Base-by-base conservation (phyloP, 2,888 invertebrate genomes). In the Hydrotaea cyrtoneurina region DNA sequence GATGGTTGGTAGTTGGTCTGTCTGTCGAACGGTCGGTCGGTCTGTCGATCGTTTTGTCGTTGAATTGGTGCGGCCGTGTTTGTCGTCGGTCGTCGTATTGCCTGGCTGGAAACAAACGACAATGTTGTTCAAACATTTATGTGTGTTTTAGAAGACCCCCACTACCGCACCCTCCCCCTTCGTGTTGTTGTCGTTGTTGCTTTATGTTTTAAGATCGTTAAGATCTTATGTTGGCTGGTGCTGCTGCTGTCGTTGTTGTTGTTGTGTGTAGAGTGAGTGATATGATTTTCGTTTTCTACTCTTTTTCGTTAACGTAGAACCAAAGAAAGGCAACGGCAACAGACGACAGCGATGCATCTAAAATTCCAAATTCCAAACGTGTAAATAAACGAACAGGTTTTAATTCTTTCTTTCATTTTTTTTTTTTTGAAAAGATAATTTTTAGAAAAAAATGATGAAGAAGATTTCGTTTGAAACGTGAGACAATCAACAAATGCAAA, bases 371-470 rank as follows among this genome's bases (percentile, higher is more conserved):
- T 85, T 85, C 85, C 82, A 79, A 82, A 82, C 76, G 82, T 77
- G 78, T 81, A 81, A 79, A 81, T 75, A 81, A 82, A 73, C 64
- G 82, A 85, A 85, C 85, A 85, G 85, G 85, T 85, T 85, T 85
- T 79, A n/a, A n/a, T n/a, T n/a, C n/a, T n/a, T n/a, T 21, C 19
- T 43, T 69, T 46, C 5, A 43, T 19, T 19, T 19, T 43, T 39
- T 36, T 31, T 62, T 50, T 15, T 13, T n/a, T 7, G 2, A 15
- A 26, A 53, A 55, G 53, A 73, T 55, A 73, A 53, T 50, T 69
- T 69, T 26, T 23, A 31, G 31, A 39, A 46, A 31, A 69, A 39
- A 66, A n/a, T n/a, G 21, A 62, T 72, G 78, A 76, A 86, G 76
- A 82, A 77, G 62, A 74, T 72, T 72, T 78, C 53, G 46, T 13